Percentiles rank a stretch among this genome's conserved stretches.
These are phyloP conservation scores for Augochlorella aurata DNA, from an alignment of 2,888 invertebrate genomes.

Conservation along the genomic window DNA sequence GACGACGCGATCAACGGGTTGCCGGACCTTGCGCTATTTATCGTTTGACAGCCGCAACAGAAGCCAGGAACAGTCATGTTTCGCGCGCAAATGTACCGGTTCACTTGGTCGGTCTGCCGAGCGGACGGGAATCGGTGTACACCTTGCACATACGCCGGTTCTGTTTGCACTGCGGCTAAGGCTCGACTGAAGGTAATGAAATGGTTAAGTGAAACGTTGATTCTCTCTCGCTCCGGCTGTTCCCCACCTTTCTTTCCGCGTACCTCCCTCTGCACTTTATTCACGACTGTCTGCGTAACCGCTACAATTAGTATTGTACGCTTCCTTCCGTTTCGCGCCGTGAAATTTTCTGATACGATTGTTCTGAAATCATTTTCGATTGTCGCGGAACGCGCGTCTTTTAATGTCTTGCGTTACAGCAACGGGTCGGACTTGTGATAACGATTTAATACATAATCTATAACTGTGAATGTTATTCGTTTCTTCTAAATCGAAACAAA, in stretches of 20 bases:
- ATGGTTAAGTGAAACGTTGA: constrained; percentile 68
- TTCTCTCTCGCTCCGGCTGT: constrained; percentile 33
- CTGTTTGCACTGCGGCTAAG: constrained; percentile 68
- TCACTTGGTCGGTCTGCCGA: neutral
- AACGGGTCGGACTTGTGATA: no score
- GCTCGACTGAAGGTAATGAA: constrained; percentile 76
- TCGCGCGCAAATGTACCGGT: constrained; percentile 44
- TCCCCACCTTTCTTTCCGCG: constrained; percentile 28
- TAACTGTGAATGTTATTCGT: no score
- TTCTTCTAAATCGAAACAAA: no score
- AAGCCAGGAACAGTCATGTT: constrained; percentile 35
- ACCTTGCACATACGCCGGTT: constrained; percentile 62
- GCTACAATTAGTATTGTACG: constrained; percentile 23
- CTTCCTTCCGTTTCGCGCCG: constrained; percentile 10
- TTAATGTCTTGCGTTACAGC: no score
- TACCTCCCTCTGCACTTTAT: constrained; percentile 35
- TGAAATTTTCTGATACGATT: constrained; percentile 3
- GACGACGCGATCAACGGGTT: neutral
- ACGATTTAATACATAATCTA: no score
- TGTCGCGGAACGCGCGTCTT: no score
- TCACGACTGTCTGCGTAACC: constrained; percentile 19
- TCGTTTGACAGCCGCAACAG: neutral
- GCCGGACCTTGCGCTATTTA: neutral
- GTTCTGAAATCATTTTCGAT: neutral
- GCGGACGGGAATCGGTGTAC: constrained; percentile 31